Base-by-base conservation (phyloP, 2,797 vertebrate species). In the Spatula versicolor region DNA sequence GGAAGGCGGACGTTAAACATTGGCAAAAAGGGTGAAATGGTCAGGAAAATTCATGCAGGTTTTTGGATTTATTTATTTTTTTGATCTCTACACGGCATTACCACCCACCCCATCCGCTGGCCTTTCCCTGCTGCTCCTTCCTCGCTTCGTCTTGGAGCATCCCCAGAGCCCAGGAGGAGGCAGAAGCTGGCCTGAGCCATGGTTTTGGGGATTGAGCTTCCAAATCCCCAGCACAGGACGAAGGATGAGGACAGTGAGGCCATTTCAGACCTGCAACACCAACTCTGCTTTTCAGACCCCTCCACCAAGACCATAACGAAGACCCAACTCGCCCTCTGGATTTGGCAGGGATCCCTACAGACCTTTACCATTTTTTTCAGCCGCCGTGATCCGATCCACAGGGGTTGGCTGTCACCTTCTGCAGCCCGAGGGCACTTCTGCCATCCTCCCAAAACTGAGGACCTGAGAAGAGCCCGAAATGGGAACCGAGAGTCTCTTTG, bases 291-390 rank as follows among this genome's bases (percentile, higher is more conserved):
- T 41, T 37, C 63, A 62, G 46, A 17, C 25, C 46, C 58, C 19
- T 43, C 41, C 33, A 5, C 3, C 13, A 50, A 75, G 31, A 25
- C 15, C n/a, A 9, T 0, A 4, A 17, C 33, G 18, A 62, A 23
- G 45, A 43, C 43, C 3, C 2, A 50, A 31, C 16, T 48, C 55
- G 2, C 52, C 8, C 13, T 9, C 35, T 4, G 9, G 9, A 14
- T 33, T 35, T 60, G 22, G 12, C 39, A 30, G 52, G 50, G n/a
- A 35, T 23, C 31, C 46, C 7, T 3, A 6, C 22, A 64, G 19
- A 11, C 7, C 0, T 0, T 35, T 11, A 9, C 41, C 9, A 0
- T 33, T 43, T 1, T 3, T 60, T 79, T 11, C 22, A 39, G 30
- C 9, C 48, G 46, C 72, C 52, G 46, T 21, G 72, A 48, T 59